Percentiles rank a stretch among this genome's conserved stretches.
Conservation (phyloP, 2,797 vertebrate species). For the Champsocephalus gunnari region DNA sequence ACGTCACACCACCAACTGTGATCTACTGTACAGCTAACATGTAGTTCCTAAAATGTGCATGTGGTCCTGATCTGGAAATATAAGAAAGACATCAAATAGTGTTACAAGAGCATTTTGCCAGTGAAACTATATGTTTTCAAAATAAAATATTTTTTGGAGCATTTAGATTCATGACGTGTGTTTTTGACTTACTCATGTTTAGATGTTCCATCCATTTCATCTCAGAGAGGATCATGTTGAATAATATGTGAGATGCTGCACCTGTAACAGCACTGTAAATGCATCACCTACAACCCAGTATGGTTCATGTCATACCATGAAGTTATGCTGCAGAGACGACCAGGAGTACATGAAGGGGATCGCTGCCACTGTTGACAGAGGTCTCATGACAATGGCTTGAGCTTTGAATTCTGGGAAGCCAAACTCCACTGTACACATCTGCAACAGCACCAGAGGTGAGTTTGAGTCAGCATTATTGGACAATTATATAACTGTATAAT, state of each 20-base stretch:
- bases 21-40: not conserved
- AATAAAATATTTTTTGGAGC: not conserved
- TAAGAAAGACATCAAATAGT: not conserved
- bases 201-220: conserved; percentile 3
- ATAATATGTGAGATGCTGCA: not conserved
- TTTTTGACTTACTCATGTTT: conserved; percentile 6
- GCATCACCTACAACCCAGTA: not conserved
- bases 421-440: conserved; percentile 94
- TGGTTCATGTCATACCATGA: conserved; percentile 89
- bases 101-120: not conserved
- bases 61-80: not conserved
- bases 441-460: conserved; percentile 58
- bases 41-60: not conserved
- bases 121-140: conserved; percentile 2
- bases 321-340: conserved; percentile 98
- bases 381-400: conserved; percentile 91
- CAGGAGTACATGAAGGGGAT: conserved; percentile 99
- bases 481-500: not conserved
- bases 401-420: conserved; percentile 91
- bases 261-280: conserved; percentile 7
- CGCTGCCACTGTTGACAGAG: conserved; percentile 93
- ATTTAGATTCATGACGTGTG: not conserved
- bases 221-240: conserved; percentile 1
- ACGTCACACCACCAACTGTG: not conserved
- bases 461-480: not conserved